These are phyloP conservation scores for Bergia sp. DNA, from an alignment of 92 coral and sea anemone genomes.

Conservation along the genomic window DNA sequence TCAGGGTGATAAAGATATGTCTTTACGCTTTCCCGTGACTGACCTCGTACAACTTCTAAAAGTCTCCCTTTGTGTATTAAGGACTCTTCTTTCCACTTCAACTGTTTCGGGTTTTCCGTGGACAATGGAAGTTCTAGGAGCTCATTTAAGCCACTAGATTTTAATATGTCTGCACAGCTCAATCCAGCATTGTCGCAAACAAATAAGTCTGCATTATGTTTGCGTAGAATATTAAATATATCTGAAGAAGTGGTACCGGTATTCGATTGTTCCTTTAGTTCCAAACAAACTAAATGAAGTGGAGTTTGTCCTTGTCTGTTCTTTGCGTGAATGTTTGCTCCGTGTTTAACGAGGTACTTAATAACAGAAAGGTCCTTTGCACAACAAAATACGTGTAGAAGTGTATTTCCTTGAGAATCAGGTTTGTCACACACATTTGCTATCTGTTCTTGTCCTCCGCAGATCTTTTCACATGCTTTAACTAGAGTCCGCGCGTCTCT, in stretches of 20 bases:
- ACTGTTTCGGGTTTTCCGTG: constrained; percentile 8
- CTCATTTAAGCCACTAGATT: background rate
- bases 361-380: background rate
- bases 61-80: constrained; percentile 24
- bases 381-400: background rate
- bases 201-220: constrained; percentile 19
- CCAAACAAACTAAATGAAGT: background rate
- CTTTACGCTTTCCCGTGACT: constrained; percentile 10
- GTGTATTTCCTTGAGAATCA: background rate
- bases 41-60: constrained; percentile 41
- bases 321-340: background rate
- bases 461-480: background rate
- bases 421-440: background rate
- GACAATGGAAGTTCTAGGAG: constrained; percentile 10
- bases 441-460: background rate
- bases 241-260: no score
- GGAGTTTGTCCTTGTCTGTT: background rate
- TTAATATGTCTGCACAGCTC: constrained; percentile 13
- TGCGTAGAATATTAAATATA: background rate
- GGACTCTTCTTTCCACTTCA: constrained; percentile 54
- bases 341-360: background rate
- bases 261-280: no score
- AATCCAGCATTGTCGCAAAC: constrained; percentile 10
- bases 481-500: background rate
- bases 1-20: constrained; percentile 37